Percentiles rank a stretch among this genome's conserved stretches.
phyloP scores from a whole-genome alignment of 2,113 vertebrate species.

The Alexandromys fortis region DNA sequence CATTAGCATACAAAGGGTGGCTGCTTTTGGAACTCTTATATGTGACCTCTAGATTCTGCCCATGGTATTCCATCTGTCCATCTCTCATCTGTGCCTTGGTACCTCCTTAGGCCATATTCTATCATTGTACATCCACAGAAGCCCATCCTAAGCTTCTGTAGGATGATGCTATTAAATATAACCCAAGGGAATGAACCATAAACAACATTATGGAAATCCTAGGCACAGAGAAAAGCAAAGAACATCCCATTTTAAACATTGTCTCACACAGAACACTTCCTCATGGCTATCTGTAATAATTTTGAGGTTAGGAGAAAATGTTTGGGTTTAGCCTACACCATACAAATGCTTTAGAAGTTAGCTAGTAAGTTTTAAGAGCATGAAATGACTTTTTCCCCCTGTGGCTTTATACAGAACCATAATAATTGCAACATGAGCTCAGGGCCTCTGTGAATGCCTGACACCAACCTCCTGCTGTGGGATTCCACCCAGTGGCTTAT shows the following conservation, averaged over 20 bases:
- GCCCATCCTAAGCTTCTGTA: not conserved
- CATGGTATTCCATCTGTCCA: not conserved
- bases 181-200: not conserved
- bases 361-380: conserved; percentile 52
- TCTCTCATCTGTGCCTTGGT: not conserved
- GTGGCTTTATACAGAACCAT: not conserved
- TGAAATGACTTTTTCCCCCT: not conserved
- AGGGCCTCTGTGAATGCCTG: not conserved
- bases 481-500: not conserved
- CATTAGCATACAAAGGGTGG: too few relatives aligned
- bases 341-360: conserved; percentile 19
- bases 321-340: not conserved
- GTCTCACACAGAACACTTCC: not conserved
- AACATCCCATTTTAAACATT: not conserved
- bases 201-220: not conserved
- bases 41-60: rapidly evolving
- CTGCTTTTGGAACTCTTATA: too few relatives aligned
- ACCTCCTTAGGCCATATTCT: not conserved
- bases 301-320: not conserved
- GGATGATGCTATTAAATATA: not conserved
- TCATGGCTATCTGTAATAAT: not conserved
- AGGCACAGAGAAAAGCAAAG: not conserved
- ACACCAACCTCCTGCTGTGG: not conserved
- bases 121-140: not conserved
- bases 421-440: not conserved